A percentile compares a stretch with the other conserved stretches of the same genome.
Conservation (phyloP, 2,797 vertebrate species). For the Austrolebias charrua region DNA sequence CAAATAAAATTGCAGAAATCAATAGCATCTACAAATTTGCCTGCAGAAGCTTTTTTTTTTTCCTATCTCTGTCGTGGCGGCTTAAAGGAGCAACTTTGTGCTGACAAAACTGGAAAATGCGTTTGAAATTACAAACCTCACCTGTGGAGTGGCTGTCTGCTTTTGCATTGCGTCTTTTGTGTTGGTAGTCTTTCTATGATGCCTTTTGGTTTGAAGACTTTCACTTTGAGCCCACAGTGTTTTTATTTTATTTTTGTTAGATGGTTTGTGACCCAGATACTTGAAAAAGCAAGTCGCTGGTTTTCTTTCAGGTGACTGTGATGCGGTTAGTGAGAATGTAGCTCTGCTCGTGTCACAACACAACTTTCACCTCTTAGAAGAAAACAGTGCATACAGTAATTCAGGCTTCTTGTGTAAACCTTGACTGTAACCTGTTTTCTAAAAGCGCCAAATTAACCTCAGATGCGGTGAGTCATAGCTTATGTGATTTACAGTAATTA, state of each 20-base stretch:
- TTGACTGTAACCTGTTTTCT: background rate
- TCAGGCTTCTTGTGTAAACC: background rate
- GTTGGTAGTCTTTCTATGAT: background rate
- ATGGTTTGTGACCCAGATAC: slow-evolving; percentile 3
- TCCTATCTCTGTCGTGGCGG: slow-evolving; percentile 31
- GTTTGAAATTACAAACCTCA: slow-evolving; percentile 58
- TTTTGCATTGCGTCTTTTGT: background rate
- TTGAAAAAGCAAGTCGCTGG: slow-evolving; percentile 13
- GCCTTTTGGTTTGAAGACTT: background rate
- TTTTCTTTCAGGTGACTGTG: slow-evolving; percentile 22
- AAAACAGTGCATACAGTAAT: background rate
- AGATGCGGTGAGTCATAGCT: slow-evolving; percentile 16
- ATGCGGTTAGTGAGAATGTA: slow-evolving; percentile 1
- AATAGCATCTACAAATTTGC: slow-evolving; percentile 31
- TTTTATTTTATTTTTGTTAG: background rate
- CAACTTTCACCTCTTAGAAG: background rate
- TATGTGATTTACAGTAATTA: slow-evolving; percentile 2
- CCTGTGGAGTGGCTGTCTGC: slow-evolving; percentile 22
- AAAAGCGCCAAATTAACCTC: slow-evolving; percentile 10
- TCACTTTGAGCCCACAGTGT: no score
- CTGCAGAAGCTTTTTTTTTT: slow-evolving; percentile 12
- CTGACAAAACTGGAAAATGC: slow-evolving; percentile 31
- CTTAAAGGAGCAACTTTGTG: slow-evolving; percentile 42
- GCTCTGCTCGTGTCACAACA: background rate
- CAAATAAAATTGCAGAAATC: slow-evolving; percentile 33